Percentiles rank a stretch among this genome's conserved stretches.
Evolutionary conservation across 2,888 invertebrate genomes (phyloP).

Genomic region (Catonia carolina): DNA sequence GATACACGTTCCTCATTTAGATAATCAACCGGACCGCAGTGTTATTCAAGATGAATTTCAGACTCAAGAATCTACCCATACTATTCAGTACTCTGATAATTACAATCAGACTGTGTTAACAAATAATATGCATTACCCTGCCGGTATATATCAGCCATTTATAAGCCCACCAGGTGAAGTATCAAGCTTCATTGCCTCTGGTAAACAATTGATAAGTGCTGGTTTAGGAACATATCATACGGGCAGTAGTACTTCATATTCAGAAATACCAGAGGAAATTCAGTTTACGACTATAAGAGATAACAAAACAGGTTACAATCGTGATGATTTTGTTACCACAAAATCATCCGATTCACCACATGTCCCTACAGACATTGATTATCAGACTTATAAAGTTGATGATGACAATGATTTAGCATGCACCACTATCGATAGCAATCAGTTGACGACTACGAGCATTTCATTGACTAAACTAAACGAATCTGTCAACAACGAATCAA

Average conservation of each 20-base stretch:
- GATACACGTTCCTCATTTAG: not conserved
- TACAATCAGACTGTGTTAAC: conserved; percentile 3
- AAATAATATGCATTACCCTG: conserved; percentile 16
- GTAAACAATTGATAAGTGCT: conserved; percentile 45
- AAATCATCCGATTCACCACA: too few relatives aligned
- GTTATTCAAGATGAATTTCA: not conserved
- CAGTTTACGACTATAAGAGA: too few relatives aligned
- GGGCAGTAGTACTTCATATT: not conserved
- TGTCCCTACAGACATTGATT: not conserved
- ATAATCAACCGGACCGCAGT: not conserved
- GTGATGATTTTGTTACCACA: too few relatives aligned
- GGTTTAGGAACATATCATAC: conserved; percentile 39
- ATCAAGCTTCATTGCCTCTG: conserved; percentile 45
- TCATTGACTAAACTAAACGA: not conserved
- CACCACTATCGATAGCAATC: not conserved
- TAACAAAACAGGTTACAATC: too few relatives aligned
- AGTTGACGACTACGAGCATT: not conserved
- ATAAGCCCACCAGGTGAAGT: conserved; percentile 22
- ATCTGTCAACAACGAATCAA: not conserved
- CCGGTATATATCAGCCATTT: conserved; percentile 19
- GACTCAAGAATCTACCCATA: conserved; percentile 1
- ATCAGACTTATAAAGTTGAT: not conserved
- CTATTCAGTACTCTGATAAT: conserved; percentile 15
- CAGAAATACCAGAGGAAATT: too few relatives aligned
- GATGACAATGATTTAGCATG: conserved; percentile 8